Evolutionary conservation across 2,888 invertebrate species (phyloP).

Genomic region (Neocrepidodera transversa): DNA sequence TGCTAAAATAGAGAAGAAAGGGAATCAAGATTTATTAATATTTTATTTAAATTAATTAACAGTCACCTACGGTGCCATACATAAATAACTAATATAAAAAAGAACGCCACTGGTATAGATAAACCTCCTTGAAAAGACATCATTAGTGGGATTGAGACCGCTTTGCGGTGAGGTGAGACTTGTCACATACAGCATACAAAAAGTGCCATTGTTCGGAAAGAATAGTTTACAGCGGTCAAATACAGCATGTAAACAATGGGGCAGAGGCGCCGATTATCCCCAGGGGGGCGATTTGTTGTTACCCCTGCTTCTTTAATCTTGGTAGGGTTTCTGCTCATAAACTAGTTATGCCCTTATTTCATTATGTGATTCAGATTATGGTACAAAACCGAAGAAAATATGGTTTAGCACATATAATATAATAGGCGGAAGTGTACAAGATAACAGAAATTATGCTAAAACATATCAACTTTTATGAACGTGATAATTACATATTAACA

Average conservation of each 20-base stretch:
- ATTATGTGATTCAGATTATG: conserved; percentile 40
- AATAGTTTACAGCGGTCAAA: conserved; percentile 53
- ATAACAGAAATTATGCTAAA: too few species aligned
- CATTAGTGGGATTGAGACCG: conserved; percentile 56
- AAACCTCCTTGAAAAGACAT: conserved; percentile 48
- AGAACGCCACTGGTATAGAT: conserved; percentile 38
- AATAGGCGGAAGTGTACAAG: too few species aligned
- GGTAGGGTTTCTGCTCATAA: conserved; percentile 46
- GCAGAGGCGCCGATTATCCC: conserved; percentile 56
- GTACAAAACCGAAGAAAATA: conserved; percentile 22
- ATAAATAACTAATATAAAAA: too few species aligned
- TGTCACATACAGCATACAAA: conserved; percentile 53
- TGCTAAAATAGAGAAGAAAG: too few species aligned
- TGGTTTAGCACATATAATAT: neutral
- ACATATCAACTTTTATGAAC: too few species aligned
- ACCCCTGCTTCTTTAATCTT: conserved; percentile 40
- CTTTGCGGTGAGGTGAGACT: conserved; percentile 53
- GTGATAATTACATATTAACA: too few species aligned
- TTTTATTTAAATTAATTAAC: too few species aligned
- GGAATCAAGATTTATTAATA: too few species aligned
- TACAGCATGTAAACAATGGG: conserved; percentile 56
- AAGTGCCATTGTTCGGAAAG: conserved; percentile 51
- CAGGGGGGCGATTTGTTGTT: conserved; percentile 51
- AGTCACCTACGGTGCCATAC: too few species aligned
- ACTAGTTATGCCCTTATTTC: conserved; percentile 55